These are phyloP conservation scores for Cosmopolites sordidus DNA, from an alignment of 2,888 invertebrate species.

Conservation along the genomic window DNA sequence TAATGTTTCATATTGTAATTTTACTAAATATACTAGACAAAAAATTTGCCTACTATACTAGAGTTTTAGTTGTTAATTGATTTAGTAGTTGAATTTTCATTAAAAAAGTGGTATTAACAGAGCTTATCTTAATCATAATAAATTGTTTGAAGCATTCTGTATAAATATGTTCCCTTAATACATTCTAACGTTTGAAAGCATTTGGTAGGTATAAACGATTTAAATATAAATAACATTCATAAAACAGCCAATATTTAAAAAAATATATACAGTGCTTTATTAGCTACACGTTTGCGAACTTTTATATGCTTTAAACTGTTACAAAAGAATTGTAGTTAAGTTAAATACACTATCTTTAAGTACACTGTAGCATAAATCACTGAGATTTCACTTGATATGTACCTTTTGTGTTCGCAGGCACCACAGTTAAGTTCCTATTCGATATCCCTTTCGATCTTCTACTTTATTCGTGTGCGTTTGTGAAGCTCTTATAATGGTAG, in stretches of 20 bases:
- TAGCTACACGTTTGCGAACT: conserved; percentile 49
- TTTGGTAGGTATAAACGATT: conserved; percentile 16
- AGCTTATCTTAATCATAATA: no score
- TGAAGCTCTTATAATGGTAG: conserved; percentile 87
- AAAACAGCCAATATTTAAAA: conserved; percentile 16
- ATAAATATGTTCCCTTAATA: neutral
- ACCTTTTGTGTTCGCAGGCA: conserved; percentile 12
- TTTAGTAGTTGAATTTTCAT: no score
- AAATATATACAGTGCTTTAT: conserved; percentile 45
- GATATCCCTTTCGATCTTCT: neutral
- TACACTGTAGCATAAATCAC: conserved; percentile 21
- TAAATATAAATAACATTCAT: conserved; percentile 10
- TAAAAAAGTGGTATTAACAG: no score
- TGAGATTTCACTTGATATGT: conserved; percentile 27
- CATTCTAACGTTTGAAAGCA: conserved; percentile 19
- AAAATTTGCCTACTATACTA: no score
- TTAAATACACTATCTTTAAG: conserved; percentile 7
- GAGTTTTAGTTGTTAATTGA: no score
- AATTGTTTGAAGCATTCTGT: no score
- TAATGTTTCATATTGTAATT: no score
- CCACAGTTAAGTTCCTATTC: no score
- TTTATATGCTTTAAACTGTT: conserved; percentile 22
- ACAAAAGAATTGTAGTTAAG: conserved; percentile 10
- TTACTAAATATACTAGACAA: no score
- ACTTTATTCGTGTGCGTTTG: conserved; percentile 51